Conservation (phyloP, 1,140 invertebrate species). For the Panagrolaimus sp. region DNA sequence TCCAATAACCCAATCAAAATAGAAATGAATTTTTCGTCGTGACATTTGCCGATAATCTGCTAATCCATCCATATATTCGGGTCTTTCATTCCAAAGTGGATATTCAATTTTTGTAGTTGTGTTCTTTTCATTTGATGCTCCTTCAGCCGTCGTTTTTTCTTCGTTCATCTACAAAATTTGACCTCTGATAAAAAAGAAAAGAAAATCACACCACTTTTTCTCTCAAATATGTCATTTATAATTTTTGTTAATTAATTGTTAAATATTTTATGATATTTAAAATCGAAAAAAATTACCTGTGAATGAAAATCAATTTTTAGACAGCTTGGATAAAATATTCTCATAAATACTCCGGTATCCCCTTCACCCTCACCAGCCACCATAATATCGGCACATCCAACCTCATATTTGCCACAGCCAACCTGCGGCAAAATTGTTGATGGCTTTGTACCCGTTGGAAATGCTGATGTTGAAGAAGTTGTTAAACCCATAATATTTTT, state of each 20-base stretch:
- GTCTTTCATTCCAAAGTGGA: slow-evolving; percentile 66
- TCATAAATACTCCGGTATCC: slow-evolving; percentile 25
- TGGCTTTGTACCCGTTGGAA: slow-evolving; percentile 13
- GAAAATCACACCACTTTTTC: not conserved
- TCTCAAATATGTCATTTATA: not conserved
- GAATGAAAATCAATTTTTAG: not conserved
- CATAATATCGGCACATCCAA: slow-evolving; percentile 30
- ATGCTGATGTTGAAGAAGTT: slow-evolving; percentile 1
- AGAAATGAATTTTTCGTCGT: slow-evolving; percentile 61
- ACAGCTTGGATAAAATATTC: slow-evolving; percentile 28
- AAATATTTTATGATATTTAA: not conserved
- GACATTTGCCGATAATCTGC: slow-evolving; percentile 63
- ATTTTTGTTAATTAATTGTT: slow-evolving; percentile 16
- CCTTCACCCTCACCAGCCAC: slow-evolving; percentile 19
- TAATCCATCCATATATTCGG: slow-evolving; percentile 65
- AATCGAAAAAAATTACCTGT: slow-evolving; percentile 15
- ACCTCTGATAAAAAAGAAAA: not conserved
- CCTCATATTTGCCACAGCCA: slow-evolving; percentile 23
- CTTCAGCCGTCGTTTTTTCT: not conserved
- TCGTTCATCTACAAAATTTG: not conserved
- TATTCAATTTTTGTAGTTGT: slow-evolving; percentile 54
- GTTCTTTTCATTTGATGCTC: not conserved
- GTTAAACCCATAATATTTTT: slow-evolving; percentile 22
- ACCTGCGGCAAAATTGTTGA: slow-evolving; percentile 10
- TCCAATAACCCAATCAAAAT: slow-evolving; percentile 63